Conservation (phyloP, 2,113 vertebrate genomes). For the Bungarus multicinctus region DNA sequence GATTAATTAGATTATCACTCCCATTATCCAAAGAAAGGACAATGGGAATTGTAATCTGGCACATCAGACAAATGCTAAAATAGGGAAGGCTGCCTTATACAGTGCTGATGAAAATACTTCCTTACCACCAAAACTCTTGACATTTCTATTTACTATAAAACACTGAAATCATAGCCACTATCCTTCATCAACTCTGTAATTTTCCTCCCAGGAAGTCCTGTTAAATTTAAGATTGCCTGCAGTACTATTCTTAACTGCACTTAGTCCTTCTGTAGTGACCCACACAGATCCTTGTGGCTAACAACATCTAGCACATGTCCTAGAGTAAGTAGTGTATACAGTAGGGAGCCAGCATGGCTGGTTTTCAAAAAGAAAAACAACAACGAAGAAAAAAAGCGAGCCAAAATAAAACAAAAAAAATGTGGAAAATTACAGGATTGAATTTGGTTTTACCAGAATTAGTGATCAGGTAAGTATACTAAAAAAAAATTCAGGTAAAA, state of each 20-base stretch:
- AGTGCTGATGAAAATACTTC: constrained; percentile 60
- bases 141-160: constrained; percentile 59
- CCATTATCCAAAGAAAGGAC: neutral
- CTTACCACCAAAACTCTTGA: constrained; percentile 58
- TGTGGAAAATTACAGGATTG: neutral
- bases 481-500: neutral
- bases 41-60: neutral
- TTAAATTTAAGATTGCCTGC: constrained; percentile 62
- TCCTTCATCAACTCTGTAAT: constrained; percentile 60
- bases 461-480: neutral
- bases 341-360: neutral
- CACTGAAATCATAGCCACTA: constrained; percentile 61
- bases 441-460: neutral
- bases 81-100: constrained; percentile 38
- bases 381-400: neutral
- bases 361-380: neutral
- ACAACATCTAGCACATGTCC: constrained; percentile 38
- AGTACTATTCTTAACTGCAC: constrained; percentile 60
- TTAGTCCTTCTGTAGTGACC: constrained; percentile 48
- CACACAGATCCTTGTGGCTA: constrained; percentile 38
- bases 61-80: neutral
- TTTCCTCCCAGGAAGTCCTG: constrained; percentile 51
- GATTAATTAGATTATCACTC: neutral
- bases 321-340: constrained; percentile 50
- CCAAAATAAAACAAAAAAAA: neutral